phyloP scores from a whole-genome alignment of 2,888 invertebrate genomes.

The Halictus ligatus region DNA sequence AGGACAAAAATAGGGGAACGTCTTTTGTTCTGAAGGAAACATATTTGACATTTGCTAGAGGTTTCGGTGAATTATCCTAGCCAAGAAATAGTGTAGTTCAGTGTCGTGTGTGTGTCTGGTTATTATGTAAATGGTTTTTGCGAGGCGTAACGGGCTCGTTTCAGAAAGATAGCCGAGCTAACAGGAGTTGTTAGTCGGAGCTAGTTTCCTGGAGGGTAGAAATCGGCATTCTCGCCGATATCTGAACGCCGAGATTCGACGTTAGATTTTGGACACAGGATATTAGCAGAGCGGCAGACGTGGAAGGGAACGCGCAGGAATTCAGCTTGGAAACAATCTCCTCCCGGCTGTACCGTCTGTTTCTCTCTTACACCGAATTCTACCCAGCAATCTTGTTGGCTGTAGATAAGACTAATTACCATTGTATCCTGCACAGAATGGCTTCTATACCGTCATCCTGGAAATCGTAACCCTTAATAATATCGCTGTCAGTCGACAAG shows the following conservation, averaged over 20 bases:
- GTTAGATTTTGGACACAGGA: constrained; percentile 72
- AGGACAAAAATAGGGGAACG: no score
- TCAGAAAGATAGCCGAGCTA: constrained; percentile 45
- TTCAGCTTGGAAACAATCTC: constrained; percentile 69
- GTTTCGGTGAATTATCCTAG: not conserved
- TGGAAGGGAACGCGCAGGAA: constrained; percentile 66
- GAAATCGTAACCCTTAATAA: constrained; percentile 73
- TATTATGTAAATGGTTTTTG: constrained; percentile 32
- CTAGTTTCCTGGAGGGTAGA: constrained; percentile 59
- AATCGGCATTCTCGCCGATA: constrained; percentile 66
- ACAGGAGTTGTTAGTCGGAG: constrained; percentile 32
- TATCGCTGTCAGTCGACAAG: constrained; percentile 72
- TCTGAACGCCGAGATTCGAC: constrained; percentile 67
- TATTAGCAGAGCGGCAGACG: constrained; percentile 67
- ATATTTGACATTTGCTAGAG: not conserved
- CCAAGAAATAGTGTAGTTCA: not conserved
- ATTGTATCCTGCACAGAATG: constrained; percentile 76
- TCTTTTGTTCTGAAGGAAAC: not conserved
- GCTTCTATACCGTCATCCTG: constrained; percentile 67
- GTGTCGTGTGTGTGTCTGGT: not conserved
- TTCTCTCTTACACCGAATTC: constrained; percentile 57
- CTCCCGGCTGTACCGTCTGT: constrained; percentile 60
- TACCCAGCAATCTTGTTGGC: constrained; percentile 74
- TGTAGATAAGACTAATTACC: constrained; percentile 79
- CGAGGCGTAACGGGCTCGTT: constrained; percentile 3